Evolutionary conservation across 2,888 invertebrate species (phyloP).

Genomic region (Yponomeuta cagnagella): DNA sequence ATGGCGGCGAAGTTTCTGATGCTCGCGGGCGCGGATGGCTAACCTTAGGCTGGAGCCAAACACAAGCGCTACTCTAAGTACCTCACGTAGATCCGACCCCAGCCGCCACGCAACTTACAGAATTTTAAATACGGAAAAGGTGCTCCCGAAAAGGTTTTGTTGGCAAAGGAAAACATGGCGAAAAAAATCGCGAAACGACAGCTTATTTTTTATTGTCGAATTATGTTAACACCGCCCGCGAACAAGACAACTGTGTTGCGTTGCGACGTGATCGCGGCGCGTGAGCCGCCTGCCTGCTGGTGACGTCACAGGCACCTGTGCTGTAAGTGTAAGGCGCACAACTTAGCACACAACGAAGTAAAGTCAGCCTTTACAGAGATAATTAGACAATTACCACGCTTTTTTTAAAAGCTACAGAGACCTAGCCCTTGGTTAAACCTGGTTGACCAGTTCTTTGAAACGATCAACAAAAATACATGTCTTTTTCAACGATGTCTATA

Average conservation of each 20-base stretch:
- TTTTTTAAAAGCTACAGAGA: too few relatives aligned
- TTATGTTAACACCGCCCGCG: conserved; percentile 47
- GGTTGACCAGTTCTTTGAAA: too few relatives aligned
- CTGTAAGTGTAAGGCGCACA: too few relatives aligned
- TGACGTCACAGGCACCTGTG: neutral
- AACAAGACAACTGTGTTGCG: conserved; percentile 22
- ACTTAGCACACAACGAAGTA: neutral
- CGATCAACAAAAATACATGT: too few relatives aligned
- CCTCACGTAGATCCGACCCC: conserved; percentile 57
- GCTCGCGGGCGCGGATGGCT: conserved; percentile 33
- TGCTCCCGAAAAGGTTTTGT: conserved; percentile 59
- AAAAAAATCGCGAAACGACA: conserved; percentile 25
- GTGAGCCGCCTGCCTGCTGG: neutral
- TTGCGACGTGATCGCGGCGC: conserved; percentile 30
- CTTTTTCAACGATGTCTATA: too few relatives aligned
- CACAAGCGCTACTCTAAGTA: conserved; percentile 56
- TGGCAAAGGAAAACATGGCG: conserved; percentile 41
- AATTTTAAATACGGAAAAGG: conserved; percentile 66
- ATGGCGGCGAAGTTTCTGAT: conserved; percentile 22
- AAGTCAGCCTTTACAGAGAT: neutral
- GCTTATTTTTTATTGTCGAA: conserved; percentile 55
- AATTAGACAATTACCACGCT: neutral
- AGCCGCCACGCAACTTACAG: conserved; percentile 33
- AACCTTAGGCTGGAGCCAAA: conserved; percentile 51
- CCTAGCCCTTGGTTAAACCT: too few relatives aligned